phyloP scores from a whole-genome alignment of 2,797 vertebrate genomes.

The Vultur gryphus region DNA sequence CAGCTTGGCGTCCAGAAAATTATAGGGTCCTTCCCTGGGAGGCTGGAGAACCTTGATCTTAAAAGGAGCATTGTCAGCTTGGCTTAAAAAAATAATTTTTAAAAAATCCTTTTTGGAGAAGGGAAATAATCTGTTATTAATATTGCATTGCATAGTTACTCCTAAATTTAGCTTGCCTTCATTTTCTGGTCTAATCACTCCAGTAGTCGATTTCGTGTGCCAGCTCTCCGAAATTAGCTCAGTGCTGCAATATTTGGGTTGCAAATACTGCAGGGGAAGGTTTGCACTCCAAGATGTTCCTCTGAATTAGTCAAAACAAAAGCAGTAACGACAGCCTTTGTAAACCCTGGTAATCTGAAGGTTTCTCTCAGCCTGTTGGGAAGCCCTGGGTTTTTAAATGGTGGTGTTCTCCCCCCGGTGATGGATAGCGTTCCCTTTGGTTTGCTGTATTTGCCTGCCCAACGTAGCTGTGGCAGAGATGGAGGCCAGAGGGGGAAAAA shows the following conservation, averaged over 20 bases:
- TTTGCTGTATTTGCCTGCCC: not conserved
- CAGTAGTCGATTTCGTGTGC: not conserved
- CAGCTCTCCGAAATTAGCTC: slow-evolving; percentile 34
- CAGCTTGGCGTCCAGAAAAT: not conserved
- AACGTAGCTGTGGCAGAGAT: not conserved
- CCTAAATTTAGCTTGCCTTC: slow-evolving; percentile 39
- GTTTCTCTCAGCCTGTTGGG: not conserved
- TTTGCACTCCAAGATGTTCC: not conserved
- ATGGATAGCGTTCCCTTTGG: not conserved
- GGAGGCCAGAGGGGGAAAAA: not conserved
- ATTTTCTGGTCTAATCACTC: not conserved
- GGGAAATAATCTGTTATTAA: not conserved
- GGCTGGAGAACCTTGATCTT: not conserved
- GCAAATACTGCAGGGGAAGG: slow-evolving; percentile 49
- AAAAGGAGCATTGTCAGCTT: not conserved
- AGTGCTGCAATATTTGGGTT: slow-evolving; percentile 62
- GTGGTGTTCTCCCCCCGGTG: not conserved
- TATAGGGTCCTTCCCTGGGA: not conserved
- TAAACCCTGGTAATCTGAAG: not conserved
- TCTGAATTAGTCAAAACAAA: not conserved
- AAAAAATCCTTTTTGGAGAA: not conserved
- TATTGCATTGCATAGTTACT: not conserved
- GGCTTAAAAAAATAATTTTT: not conserved
- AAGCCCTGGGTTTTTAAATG: not conserved
- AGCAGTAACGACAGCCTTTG: not conserved